These are phyloP conservation scores for Manis pentadactyla DNA, from an alignment of 2,797 vertebrate genomes.

Conservation along the genomic window DNA sequence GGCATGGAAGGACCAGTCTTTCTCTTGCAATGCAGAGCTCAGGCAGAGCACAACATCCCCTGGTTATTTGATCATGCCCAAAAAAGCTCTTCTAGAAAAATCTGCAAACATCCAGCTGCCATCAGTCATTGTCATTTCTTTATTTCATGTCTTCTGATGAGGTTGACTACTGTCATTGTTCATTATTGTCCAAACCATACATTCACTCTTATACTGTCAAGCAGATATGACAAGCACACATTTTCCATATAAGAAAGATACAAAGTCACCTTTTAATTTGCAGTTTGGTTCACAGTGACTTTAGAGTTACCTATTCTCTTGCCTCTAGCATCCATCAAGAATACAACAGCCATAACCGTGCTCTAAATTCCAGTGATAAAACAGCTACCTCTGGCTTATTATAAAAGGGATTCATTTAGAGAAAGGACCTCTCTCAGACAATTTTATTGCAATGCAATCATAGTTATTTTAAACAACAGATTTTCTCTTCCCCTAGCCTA, in stretches of 20 bases:
- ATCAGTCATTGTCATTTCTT: constrained; percentile 98
- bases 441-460: constrained; percentile 38
- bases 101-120: constrained; percentile 96
- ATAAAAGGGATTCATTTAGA: constrained; percentile 80
- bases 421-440: constrained; percentile 73
- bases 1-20: constrained; percentile 17
- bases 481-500: not conserved
- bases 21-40: constrained; percentile 52
- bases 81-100: constrained; percentile 89
- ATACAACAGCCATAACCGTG: constrained; percentile 59
- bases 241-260: constrained; percentile 92
- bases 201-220: constrained; percentile 93
- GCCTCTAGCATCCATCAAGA: constrained; percentile 85
- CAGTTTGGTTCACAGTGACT: constrained; percentile 85
- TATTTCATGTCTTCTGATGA: constrained; percentile 93
- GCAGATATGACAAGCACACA: constrained; percentile 96
- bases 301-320: constrained; percentile 85
- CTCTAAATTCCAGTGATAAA: constrained; percentile 82
- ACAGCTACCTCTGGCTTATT: constrained; percentile 77
- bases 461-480: constrained; percentile 24
- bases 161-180: constrained; percentile 96
- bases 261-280: constrained; percentile 96
- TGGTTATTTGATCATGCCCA: constrained; percentile 83
- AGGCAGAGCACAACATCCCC: constrained; percentile 46
- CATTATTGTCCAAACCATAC: constrained; percentile 96